Base-by-base conservation (phyloP, 1,140 invertebrate genomes). In the Rhopalosiphum padi region DNA sequence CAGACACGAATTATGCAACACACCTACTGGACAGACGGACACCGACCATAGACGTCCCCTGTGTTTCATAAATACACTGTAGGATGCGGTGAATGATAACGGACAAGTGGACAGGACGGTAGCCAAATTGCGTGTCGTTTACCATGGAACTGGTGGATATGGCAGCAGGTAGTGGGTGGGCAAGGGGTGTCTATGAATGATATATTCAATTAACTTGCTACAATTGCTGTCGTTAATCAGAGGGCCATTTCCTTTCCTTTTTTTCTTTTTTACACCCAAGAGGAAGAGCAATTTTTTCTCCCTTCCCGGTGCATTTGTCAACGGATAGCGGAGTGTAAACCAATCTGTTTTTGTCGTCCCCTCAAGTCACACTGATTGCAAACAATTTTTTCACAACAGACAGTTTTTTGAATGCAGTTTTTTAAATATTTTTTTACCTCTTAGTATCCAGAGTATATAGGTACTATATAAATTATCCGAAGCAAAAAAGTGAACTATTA, bases 221-320 rank as follows among this genome's bases (percentile, higher is more conserved):
- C 91, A 93, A 93, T 93, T 93, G 77, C 91, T 55, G n/a, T 93
- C 91, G 91, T 93, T 93, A 93, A 93, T 93, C 91, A 93, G 82
- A 85, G 60, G 82, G 91, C 85, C 91, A 55, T 93, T 93, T 93
- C 55, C 91, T 86, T 85, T 60, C 51, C 21, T 41, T 83, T 92
- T 92, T 85, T 51, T 51, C 41, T 85, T 83, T 92, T 93, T 93
- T 53, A 18, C 48, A 43, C 37, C 37, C 48, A 25, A 41, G n/a
- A 82, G 82, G 25, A 53, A 46, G 91, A 53, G 37, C 46, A 55
- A 85, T 86, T 93, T 93, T 93, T 93, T 93, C 23, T 83, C 23
- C 82, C 35, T 86, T 86, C 11, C 35, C 15, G 48, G 23, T 18
- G 37, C 82, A 93, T 93, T 93, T 93, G 48, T 93, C 91, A 86